These are phyloP conservation scores for Apotomis betuletana DNA, from an alignment of 2,888 invertebrate genomes.

Conservation along the genomic window DNA sequence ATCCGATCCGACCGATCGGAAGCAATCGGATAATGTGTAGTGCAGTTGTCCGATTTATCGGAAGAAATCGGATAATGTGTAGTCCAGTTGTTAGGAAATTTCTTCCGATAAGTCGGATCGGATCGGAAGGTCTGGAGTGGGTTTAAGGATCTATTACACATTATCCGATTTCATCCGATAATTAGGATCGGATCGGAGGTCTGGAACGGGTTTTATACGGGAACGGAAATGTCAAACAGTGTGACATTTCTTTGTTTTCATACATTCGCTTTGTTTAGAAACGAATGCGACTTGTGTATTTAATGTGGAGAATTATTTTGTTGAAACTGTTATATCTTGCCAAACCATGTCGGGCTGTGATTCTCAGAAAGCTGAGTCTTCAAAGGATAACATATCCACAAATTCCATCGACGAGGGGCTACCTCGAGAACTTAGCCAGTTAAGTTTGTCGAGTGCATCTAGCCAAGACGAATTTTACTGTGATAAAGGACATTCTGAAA, in stretches of 20 bases:
- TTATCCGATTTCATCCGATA: too few relatives aligned
- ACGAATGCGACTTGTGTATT: slow-evolving; percentile 26
- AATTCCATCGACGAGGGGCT: slow-evolving; percentile 83
- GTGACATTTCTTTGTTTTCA: slow-evolving; percentile 63
- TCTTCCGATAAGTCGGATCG: too few relatives aligned
- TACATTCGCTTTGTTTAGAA: slow-evolving; percentile 49
- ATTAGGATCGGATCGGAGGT: too few relatives aligned
- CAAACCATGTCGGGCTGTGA: slow-evolving; percentile 74
- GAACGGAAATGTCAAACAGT: slow-evolving; percentile 18
- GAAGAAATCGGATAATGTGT: too few relatives aligned
- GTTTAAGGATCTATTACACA: too few relatives aligned
- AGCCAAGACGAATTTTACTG: slow-evolving; percentile 91
- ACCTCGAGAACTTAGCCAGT: slow-evolving; percentile 86
- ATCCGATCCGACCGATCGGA: too few relatives aligned
- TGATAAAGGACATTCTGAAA: slow-evolving; percentile 91
- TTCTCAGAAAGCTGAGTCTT: slow-evolving; percentile 68
- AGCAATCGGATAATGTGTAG: too few relatives aligned
- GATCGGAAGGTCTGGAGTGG: too few relatives aligned
- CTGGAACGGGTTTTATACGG: too few relatives aligned
- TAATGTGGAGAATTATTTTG: slow-evolving; percentile 25
- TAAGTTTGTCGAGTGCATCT: slow-evolving; percentile 86
- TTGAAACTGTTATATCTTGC: slow-evolving; percentile 25
- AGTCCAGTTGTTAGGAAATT: too few relatives aligned
- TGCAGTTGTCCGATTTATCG: too few relatives aligned
- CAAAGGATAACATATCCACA: slow-evolving; percentile 79